Evolutionary conservation across 2,888 invertebrate genomes (phyloP).

Genomic region (Globia sparganii): DNA sequence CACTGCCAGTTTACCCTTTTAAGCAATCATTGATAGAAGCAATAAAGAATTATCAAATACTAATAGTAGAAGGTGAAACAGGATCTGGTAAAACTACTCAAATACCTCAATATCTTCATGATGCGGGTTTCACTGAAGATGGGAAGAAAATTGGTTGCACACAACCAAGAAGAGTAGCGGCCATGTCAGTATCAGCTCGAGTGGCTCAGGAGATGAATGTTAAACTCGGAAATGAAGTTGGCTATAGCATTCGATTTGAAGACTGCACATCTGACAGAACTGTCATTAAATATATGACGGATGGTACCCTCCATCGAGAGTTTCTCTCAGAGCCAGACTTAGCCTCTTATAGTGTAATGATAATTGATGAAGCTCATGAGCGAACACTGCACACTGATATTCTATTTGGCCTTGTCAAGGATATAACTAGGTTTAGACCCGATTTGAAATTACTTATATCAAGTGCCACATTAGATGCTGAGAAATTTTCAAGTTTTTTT

Average conservation of each 20-base stretch:
- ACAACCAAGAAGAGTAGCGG: constrained; percentile 99
- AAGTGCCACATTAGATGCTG: constrained; percentile 99
- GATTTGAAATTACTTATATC: constrained; percentile 99
- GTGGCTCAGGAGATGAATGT: constrained; percentile 99
- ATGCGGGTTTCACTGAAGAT: constrained; percentile 96
- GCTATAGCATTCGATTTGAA: constrained; percentile 98
- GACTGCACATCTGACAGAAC: constrained; percentile 99
- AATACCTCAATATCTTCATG: constrained; percentile 99
- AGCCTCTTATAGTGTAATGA: constrained; percentile 99
- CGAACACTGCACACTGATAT: constrained; percentile 99
- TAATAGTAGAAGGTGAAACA: constrained; percentile 99
- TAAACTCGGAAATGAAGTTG: constrained; percentile 98
- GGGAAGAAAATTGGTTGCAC: constrained; percentile 98
- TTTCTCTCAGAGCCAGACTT: constrained; percentile 99
- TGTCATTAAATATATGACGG: constrained; percentile 99
- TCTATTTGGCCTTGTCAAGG: constrained; percentile 98
- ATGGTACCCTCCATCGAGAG: constrained; percentile 99
- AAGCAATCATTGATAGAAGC: constrained; percentile 96
- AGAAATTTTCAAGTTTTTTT: constrained; percentile 99
- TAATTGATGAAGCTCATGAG: constrained; percentile 99
- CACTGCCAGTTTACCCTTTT: constrained; percentile 98
- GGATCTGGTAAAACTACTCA: constrained; percentile 99
- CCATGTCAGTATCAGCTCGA: constrained; percentile 99
- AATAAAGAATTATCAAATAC: constrained; percentile 96
- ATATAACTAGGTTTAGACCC: constrained; percentile 97